Percentiles rank a stretch among this genome's conserved stretches.
Evolutionary conservation across 2,797 vertebrate species (phyloP).

Genomic region (Myripristis murdjan): DNA sequence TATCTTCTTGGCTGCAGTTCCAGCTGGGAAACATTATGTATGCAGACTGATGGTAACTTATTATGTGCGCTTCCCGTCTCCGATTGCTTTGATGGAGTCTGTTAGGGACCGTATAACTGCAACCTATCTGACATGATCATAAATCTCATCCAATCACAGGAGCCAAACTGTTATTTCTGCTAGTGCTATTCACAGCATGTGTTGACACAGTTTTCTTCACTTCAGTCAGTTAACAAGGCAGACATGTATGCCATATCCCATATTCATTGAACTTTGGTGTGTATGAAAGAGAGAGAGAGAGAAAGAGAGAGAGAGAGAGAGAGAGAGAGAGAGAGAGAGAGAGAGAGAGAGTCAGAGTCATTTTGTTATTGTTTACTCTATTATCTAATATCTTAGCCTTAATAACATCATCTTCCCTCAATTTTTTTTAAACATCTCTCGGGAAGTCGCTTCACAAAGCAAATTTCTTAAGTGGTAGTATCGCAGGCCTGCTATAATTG

Average conservation of each 20-base stretch:
- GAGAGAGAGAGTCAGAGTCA: neutral
- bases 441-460: conserved; percentile 17
- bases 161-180: neutral
- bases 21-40: conserved; percentile 1
- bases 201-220: conserved; percentile 23
- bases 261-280: neutral
- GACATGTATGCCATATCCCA: conserved; percentile 15
- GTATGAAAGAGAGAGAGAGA: neutral
- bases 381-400: conserved; percentile 5
- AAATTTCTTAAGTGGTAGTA: conserved; percentile 1
- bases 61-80: neutral
- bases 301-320: neutral
- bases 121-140: conserved; percentile 17
- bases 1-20: conserved; percentile 16
- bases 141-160: neutral
- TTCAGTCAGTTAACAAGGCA: conserved; percentile 12
- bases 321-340: neutral
- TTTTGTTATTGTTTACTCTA: neutral
- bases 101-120: conserved; percentile 17
- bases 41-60: neutral
- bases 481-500: conserved; percentile 11
- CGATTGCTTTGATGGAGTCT: conserved; percentile 20
- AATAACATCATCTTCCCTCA: neutral
- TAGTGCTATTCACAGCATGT: conserved; percentile 6
- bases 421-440: conserved; percentile 4